phyloP scores from a whole-genome alignment of 1,140 invertebrate species.

The Druon quercuslanigerum region DNA sequence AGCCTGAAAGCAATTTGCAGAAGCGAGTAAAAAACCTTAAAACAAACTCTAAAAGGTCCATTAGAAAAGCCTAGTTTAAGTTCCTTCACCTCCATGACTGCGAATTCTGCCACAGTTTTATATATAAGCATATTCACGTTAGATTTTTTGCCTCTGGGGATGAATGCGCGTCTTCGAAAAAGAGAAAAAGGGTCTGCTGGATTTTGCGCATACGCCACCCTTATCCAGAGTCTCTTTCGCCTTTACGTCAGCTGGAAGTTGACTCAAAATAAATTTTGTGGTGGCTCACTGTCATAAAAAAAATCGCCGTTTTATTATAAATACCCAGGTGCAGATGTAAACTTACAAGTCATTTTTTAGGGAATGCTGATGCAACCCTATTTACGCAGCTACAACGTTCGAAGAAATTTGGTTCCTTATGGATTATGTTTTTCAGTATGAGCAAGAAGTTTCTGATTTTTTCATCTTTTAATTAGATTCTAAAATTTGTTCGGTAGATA shows the following conservation, averaged over 20 bases:
- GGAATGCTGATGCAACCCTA: slow-evolving; percentile 43
- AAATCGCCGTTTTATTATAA: slow-evolving; percentile 44
- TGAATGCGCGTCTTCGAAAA: slow-evolving; percentile 7
- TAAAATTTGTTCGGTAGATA: not conserved
- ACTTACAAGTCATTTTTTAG: slow-evolving; percentile 43
- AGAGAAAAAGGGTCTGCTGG: slow-evolving; percentile 30
- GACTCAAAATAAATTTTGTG: slow-evolving; percentile 68
- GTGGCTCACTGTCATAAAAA: slow-evolving; percentile 37
- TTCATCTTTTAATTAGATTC: not conserved
- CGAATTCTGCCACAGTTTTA: not conserved
- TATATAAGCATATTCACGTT: slow-evolving; percentile 28
- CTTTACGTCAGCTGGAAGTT: slow-evolving; percentile 67
- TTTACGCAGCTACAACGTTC: slow-evolving; percentile 13
- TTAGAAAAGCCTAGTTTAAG: not conserved
- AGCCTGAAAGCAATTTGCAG: too few relatives aligned
- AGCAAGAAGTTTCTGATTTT: slow-evolving; percentile 5
- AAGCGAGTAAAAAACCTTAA: too few relatives aligned
- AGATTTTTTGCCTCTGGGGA: not conserved
- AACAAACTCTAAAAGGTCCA: too few relatives aligned
- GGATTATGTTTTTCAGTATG: not conserved
- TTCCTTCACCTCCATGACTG: not conserved
- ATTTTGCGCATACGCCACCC: slow-evolving; percentile 49
- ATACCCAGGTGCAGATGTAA: slow-evolving; percentile 28
- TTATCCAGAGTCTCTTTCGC: slow-evolving; percentile 67
- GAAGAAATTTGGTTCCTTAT: not conserved